phyloP scores from a whole-genome alignment of 2,797 vertebrate genomes.

The Enteromius unitaeniatus region DNA sequence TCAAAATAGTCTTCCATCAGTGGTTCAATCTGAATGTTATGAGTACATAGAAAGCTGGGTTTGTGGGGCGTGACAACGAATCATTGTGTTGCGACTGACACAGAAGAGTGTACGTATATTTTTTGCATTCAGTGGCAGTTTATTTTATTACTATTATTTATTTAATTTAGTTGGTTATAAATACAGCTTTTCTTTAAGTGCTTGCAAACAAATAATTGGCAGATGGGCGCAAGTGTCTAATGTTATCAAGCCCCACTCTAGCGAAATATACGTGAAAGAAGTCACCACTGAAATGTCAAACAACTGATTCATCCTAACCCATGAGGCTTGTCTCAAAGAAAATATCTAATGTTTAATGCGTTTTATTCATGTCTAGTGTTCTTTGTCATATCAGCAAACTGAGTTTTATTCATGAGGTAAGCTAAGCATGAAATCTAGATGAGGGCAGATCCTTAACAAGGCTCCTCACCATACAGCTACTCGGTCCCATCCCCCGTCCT shows the following conservation, averaged over 20 bases:
- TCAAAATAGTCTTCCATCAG: no score
- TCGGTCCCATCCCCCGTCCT: not conserved
- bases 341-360: constrained; percentile 16
- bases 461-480: not conserved
- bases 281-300: constrained; percentile 42
- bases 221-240: not conserved
- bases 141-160: not conserved
- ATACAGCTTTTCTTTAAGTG: not conserved
- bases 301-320: constrained; percentile 2
- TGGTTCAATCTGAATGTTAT: no score
- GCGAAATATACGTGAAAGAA: constrained; percentile 5
- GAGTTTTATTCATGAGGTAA: constrained; percentile 40
- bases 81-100: no score
- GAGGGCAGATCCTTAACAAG: constrained; percentile 15
- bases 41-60: no score
- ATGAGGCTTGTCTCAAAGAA: constrained; percentile 23
- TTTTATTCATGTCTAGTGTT: constrained; percentile 37
- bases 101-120: no score
- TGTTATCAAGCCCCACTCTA: not conserved
- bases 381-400: constrained; percentile 34
- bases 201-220: not conserved
- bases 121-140: no score
- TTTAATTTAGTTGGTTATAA: not conserved
- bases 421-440: constrained; percentile 31
- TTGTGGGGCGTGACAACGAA: no score